Evolutionary conservation across 2,797 vertebrate species (phyloP), one percentile per base, ranked within the genome.

Genomic region (Aselliscus stoliczkanus): DNA sequence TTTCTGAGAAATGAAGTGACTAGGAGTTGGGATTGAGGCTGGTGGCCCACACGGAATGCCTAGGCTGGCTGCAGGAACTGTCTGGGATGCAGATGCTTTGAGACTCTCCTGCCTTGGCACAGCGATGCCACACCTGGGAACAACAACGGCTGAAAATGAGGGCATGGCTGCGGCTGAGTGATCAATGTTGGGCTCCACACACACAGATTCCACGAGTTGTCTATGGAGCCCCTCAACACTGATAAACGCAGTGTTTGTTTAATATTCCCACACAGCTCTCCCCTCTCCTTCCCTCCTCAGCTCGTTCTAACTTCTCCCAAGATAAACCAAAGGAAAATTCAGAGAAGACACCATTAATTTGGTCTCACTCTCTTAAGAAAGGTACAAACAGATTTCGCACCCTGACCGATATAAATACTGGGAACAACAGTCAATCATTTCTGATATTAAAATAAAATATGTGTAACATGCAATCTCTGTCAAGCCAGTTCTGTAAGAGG

Each of bases 111-210:
- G 0, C 62, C 44, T 58, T 18, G 7, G 12, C 47, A n/a, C 6
- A 6, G n/a, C 0, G 5, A 65, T 20, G 29, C n/a, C 42, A 14
- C 47, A 34, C 21, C 5, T 1, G 34, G 34, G 14, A 65, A 39
- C 14, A 65, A 58, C 0, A 7, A 17, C 3, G 34, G 67, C 37
- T 39, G 44, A 29, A 54, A 65, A 60, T 11, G 37, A 64, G 23
- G 64, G n/a, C 4, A 69, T 0, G 10, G 15, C 9, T 4, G 1
- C 2, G 6, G 27, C 34, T 2, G 54, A 11, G 31, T 23, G 7
- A 6, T 9, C 13, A 6, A n/a, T 9, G 7, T 7, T 34, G 7
- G 17, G 52, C 21, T 60, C 47, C 42, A 8, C 62, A 42, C 62
- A 42, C 23, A 15, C 14, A 82, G 27, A 60, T n/a, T 14, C 13